Conservation (phyloP, 1,140 invertebrate species). For the Nebria ingens region DNA sequence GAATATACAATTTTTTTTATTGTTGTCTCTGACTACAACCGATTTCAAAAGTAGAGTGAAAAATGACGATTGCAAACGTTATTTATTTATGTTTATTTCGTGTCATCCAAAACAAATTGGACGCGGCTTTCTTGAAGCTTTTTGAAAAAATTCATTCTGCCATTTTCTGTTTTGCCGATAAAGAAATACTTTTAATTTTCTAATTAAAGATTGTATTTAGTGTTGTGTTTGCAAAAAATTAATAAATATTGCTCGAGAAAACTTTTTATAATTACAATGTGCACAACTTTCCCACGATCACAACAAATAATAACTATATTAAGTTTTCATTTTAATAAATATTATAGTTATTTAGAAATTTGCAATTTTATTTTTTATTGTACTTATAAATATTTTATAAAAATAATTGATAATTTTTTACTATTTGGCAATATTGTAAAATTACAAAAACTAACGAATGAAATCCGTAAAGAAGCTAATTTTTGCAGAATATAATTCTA, state of each 20-base stretch:
- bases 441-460: too few species aligned
- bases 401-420: too few species aligned
- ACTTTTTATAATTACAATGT: neutral
- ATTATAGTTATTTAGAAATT: too few species aligned
- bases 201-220: slow-evolving; percentile 3
- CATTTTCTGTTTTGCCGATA: too few species aligned
- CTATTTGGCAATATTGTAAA: too few species aligned
- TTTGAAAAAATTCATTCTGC: neutral
- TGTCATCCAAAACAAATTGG: slow-evolving; percentile 8
- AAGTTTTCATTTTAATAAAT: too few species aligned
- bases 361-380: too few species aligned
- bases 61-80: neutral
- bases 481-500: too few species aligned
- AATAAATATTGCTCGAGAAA: neutral
- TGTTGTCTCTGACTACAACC: neutral
- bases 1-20: neutral
- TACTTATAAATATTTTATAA: too few species aligned
- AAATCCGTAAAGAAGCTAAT: too few species aligned
- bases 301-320: neutral
- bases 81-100: slow-evolving; percentile 9
- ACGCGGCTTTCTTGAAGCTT: neutral
- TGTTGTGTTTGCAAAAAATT: neutral
- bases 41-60: slow-evolving; percentile 7
- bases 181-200: neutral
- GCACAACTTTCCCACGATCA: neutral